Conservation (phyloP, 2,888 invertebrate genomes). For the Baronia brevicornis region DNA sequence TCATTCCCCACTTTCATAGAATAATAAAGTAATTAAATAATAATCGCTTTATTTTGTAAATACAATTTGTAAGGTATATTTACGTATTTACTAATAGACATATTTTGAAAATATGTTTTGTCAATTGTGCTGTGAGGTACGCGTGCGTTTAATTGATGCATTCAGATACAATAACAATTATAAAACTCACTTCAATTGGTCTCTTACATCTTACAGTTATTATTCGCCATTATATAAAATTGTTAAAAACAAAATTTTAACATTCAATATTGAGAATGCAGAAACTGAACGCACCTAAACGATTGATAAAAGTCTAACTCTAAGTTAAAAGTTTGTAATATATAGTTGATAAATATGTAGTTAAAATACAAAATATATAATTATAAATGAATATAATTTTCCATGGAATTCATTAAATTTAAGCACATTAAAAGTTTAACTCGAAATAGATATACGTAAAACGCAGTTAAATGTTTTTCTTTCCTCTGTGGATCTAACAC, state of each 20-base stretch:
- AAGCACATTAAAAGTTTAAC: constrained; percentile 49
- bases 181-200: constrained; percentile 1
- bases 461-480: constrained; percentile 10
- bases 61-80: constrained; percentile 70
- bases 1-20: constrained; percentile 46
- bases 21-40: constrained; percentile 41
- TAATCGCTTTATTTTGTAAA: constrained; percentile 70
- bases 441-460: constrained; percentile 25
- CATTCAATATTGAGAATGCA: constrained; percentile 27
- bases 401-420: constrained; percentile 70
- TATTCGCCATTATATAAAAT: constrained; percentile 1
- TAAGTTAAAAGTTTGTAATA: constrained; percentile 73
- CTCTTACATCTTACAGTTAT: too few relatives aligned
- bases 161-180: constrained; percentile 21
- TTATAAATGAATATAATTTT: constrained; percentile 74
- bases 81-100: constrained; percentile 70
- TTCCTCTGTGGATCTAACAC: constrained; percentile 14
- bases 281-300: constrained; percentile 50
- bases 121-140: constrained; percentile 71
- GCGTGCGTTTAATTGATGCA: constrained; percentile 48
- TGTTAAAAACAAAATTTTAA: constrained; percentile 9
- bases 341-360: constrained; percentile 74
- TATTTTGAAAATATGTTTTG: constrained; percentile 75
- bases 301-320: constrained; percentile 64
- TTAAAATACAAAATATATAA: constrained; percentile 73